These are phyloP conservation scores for Dendrocincla fuliginosa DNA, from an alignment of 2,797 vertebrate species.

Conservation along the genomic window DNA sequence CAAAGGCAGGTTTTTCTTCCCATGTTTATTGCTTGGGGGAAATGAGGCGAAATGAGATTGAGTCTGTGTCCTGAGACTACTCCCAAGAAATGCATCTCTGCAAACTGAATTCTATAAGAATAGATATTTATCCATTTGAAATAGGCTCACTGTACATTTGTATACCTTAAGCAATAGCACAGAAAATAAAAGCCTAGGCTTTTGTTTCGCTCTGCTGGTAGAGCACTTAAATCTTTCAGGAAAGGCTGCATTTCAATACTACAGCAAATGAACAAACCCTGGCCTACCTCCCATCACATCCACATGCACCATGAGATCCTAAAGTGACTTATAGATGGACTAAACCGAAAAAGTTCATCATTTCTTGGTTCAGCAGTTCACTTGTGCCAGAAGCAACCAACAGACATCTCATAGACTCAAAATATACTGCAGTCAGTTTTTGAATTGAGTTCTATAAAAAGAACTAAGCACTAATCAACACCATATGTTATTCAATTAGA, in stretches of 20 bases:
- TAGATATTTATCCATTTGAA: neutral
- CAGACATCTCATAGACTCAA: conserved; percentile 28
- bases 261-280: neutral
- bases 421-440: conserved; percentile 61
- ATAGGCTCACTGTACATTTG: neutral
- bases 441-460: conserved; percentile 69
- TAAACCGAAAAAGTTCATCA: neutral
- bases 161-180: neutral
- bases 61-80: neutral
- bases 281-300: neutral
- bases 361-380: conserved; percentile 31
- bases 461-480: conserved; percentile 67
- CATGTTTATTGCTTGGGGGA: neutral
- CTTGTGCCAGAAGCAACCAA: conserved; percentile 11
- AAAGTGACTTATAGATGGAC: neutral
- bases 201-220: neutral
- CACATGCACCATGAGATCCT: neutral
- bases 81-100: neutral
- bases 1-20: neutral
- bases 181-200: conserved; percentile 3
- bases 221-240: conserved; percentile 32
- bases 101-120: neutral
- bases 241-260: conserved; percentile 19
- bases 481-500: conserved; percentile 71
- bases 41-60: neutral